phyloP scores from a whole-genome alignment of 2,888 invertebrate genomes.

The Cantharis nigra region DNA sequence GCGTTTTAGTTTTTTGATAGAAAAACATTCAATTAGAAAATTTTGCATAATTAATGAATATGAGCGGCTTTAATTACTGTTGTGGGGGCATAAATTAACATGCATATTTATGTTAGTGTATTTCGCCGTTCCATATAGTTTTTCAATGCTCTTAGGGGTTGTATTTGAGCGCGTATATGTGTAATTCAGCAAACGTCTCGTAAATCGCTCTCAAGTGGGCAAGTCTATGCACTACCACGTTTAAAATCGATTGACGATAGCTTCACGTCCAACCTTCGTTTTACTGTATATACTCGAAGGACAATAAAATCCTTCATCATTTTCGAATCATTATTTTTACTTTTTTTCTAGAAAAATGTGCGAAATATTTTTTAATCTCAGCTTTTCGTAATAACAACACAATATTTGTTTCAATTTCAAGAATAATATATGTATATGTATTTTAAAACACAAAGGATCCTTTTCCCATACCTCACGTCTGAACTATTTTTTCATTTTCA shows the following conservation, averaged over 20 bases:
- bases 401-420: not conserved
- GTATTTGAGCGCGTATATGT: slow-evolving; percentile 37
- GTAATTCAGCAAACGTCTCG: slow-evolving; percentile 40
- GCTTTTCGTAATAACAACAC: not conserved
- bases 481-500: not conserved
- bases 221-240: not conserved
- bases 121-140: not conserved
- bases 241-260: slow-evolving; percentile 2
- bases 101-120: not conserved
- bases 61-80: not conserved
- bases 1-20: not conserved
- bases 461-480: not conserved
- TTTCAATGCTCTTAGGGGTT: slow-evolving; percentile 36
- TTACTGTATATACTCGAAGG: not conserved
- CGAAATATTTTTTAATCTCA: not conserved
- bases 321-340: not conserved
- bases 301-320: not conserved
- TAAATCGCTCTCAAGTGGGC: slow-evolving; percentile 42
- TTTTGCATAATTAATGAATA: not conserved
- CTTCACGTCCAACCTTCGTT: not conserved
- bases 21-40: not conserved
- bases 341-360: not conserved
- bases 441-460: not conserved
- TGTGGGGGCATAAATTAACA: not conserved
- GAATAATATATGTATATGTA: too few relatives aligned